Percentiles rank a stretch among this genome's conserved stretches.
Conservation (phyloP, 2,797 vertebrate genomes). For the Cyclopterus lumpus region DNA sequence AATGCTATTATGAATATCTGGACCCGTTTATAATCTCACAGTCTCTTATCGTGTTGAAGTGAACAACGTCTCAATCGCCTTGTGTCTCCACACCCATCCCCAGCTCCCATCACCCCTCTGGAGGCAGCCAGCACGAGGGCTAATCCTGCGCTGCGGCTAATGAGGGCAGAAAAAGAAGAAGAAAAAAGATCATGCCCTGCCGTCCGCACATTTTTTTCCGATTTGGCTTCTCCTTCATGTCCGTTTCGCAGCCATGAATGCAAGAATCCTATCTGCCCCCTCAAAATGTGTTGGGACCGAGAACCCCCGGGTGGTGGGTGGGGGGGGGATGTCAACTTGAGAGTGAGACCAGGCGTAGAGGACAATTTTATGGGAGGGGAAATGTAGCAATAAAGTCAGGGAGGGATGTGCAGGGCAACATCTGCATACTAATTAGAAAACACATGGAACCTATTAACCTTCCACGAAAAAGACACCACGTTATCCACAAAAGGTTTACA, state of each 20-base stretch:
- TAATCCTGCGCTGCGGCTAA: slow-evolving; percentile 59
- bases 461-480: not conserved
- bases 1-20: not conserved
- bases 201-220: slow-evolving; percentile 49
- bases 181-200: slow-evolving; percentile 5
- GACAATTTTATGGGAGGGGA: slow-evolving; percentile 22
- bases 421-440: slow-evolving; percentile 39
- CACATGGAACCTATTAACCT: slow-evolving; percentile 23
- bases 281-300: slow-evolving; percentile 4
- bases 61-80: slow-evolving; percentile 23
- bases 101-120: slow-evolving; percentile 12
- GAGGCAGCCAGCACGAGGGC: slow-evolving; percentile 41
- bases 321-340: slow-evolving; percentile 13
- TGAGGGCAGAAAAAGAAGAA: slow-evolving; percentile 36
- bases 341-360: slow-evolving; percentile 9
- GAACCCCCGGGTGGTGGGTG: no score
- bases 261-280: slow-evolving; percentile 32
- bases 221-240: slow-evolving; percentile 27
- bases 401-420: slow-evolving; percentile 3
- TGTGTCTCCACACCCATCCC: slow-evolving; percentile 1
- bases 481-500: not conserved
- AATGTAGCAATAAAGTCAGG: slow-evolving; percentile 24
- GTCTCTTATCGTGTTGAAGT: slow-evolving; percentile 15
- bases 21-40: slow-evolving; percentile 22
- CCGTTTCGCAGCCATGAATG: slow-evolving; percentile 29